Base-by-base conservation (phyloP, 2,888 invertebrate genomes). In the Drosophila mayaguana region DNA sequence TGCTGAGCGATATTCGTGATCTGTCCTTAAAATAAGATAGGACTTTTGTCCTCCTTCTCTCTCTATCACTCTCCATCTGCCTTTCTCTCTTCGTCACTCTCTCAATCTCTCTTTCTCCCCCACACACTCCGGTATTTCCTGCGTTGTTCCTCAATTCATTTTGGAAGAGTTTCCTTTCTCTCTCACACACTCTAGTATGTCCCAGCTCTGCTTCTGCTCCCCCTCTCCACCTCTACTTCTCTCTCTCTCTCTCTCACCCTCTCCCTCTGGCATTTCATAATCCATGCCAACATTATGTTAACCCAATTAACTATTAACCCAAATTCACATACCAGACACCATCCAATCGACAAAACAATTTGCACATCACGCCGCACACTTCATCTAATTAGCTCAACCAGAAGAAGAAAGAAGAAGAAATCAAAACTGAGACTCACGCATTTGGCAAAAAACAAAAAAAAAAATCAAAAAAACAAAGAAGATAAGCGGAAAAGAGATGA, bases 291-390 rank as follows among this genome's bases (percentile, higher is more conserved):
- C 51, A 28, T 40, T 43, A 40, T 59, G 66, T 78, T 82, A 80
- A 78, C 85, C 85, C 80, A 83, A 72, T 82, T 78, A 85, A 64
- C 75, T 69, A 80, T 73, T 85, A 85, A 85, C 83, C 85, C 56
- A 85, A 80, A 50, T 85, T 83, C 82, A 73, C 67, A 75, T 59
- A 66, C 65, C 75, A 53, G 25, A 7, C 43, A 63, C 16, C 62
- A 60, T 40, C n/a, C 25, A 28, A 46, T 50, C 11, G 48, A 40
- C 53, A 53, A 20, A 42, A 43, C 53, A 80, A 80, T 64, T 68
- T 84, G 75, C 84, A 76, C 74, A 84, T 84, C 84, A 84, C 72
- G 87, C 72, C 65, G 68, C 40, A 75, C 66, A 80, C 80, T 79
- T 75, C 62, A 79, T 63, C 76, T 81, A 86, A 83, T 86, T 86